Conservation (phyloP, 2,888 invertebrate species). For the Metallyticus violacea region DNA sequence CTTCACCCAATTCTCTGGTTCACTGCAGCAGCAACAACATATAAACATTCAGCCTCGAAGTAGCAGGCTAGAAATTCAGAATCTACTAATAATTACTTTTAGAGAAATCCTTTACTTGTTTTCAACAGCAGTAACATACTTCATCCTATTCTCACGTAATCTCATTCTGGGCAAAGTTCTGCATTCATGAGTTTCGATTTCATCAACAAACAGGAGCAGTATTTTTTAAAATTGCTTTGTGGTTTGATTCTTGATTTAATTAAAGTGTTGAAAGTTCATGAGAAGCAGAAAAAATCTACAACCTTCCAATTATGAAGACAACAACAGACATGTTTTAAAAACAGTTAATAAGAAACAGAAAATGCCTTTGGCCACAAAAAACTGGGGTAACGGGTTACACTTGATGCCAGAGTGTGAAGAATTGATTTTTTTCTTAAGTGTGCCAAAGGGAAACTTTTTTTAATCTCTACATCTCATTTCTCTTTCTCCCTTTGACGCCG, state of each 20-base stretch:
- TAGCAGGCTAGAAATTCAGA: too few species aligned
- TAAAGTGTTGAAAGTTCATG: background rate
- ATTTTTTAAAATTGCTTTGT: background rate
- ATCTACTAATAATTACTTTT: too few species aligned
- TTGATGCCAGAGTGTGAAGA: background rate
- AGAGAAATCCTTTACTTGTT: too few species aligned
- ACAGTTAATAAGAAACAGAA: background rate
- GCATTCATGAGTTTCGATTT: background rate
- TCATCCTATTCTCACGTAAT: background rate
- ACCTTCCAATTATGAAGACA: background rate
- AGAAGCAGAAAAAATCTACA: background rate
- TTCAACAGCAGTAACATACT: too few species aligned
- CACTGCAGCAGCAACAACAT: too few species aligned
- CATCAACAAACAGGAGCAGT: background rate
- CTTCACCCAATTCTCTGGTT: too few species aligned
- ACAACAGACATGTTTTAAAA: background rate
- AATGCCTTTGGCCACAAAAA: background rate
- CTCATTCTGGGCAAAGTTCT: background rate
- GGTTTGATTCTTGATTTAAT: background rate
- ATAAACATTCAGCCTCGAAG: too few species aligned
- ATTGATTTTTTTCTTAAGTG: constrained; percentile 5
- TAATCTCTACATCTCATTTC: background rate
- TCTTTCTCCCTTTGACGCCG: background rate
- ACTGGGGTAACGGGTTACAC: background rate
- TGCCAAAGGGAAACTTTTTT: constrained; percentile 2